phyloP scores from a whole-genome alignment of 2,888 invertebrate genomes.

The Dolichopus griseipennis region DNA sequence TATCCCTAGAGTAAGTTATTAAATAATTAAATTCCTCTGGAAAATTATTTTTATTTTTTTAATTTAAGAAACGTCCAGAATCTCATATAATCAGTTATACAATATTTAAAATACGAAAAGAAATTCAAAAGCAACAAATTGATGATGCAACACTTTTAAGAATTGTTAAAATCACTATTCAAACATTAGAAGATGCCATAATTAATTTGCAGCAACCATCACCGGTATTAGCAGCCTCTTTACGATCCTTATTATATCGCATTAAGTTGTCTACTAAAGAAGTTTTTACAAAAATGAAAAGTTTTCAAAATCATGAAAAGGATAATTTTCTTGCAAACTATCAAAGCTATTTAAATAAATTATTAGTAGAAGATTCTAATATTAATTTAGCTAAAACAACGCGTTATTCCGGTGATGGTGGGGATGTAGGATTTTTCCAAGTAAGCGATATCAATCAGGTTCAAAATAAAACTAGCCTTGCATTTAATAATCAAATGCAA shows the following conservation, averaged over 20 bases:
- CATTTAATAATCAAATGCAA: neutral
- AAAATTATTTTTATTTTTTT: neutral
- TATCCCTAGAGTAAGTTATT: neutral
- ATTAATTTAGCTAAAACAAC: slow-evolving; percentile 16
- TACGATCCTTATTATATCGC: slow-evolving; percentile 11
- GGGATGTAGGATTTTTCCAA: slow-evolving; percentile 18
- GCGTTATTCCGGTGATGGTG: slow-evolving; percentile 8
- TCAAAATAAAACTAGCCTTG: slow-evolving; percentile 20
- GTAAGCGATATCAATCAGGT: slow-evolving; percentile 17
- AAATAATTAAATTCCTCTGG: neutral
- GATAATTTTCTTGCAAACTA: slow-evolving; percentile 38
- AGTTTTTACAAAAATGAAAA: slow-evolving; percentile 38
- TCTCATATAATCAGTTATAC: slow-evolving; percentile 39
- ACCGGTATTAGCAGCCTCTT: slow-evolving; percentile 14
- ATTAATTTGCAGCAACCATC: slow-evolving; percentile 9
- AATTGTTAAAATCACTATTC: slow-evolving; percentile 38
- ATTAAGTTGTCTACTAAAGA: slow-evolving; percentile 32
- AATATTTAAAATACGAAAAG: slow-evolving; percentile 31
- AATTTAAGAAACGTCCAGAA: slow-evolving; percentile 25
- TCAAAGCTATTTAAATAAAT: slow-evolving; percentile 36
- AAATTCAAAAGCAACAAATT: slow-evolving; percentile 36
- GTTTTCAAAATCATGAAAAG: slow-evolving; percentile 34
- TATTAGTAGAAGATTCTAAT: slow-evolving; percentile 24
- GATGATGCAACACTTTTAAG: slow-evolving; percentile 37
- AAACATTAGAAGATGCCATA: slow-evolving; percentile 24